These are phyloP conservation scores for Loxodonta africana DNA, from an alignment of 2,113 vertebrate species.

Conservation along the genomic window DNA sequence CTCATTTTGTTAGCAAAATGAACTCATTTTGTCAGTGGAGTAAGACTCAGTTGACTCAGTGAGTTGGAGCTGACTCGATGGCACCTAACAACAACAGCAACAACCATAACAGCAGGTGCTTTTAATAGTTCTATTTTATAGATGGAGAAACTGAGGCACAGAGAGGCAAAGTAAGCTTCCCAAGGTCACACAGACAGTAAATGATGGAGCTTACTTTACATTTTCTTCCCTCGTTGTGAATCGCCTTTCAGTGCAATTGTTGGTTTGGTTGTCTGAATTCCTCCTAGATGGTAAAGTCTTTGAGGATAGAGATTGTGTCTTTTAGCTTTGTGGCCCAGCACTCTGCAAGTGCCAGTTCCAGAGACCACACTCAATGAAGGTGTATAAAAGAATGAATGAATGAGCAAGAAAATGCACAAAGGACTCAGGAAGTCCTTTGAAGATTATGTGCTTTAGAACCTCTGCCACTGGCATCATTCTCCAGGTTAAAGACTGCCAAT, in stretches of 20 bases:
- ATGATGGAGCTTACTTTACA: no score
- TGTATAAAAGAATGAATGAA: background rate
- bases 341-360: no score
- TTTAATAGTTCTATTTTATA: no score
- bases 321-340: background rate
- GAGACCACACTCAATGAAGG: background rate
- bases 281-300: background rate
- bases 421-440: background rate
- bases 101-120: no score
- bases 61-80: no score
- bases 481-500: rapidly evolving
- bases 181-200: background rate
- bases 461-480: background rate
- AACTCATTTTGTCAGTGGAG: no score
- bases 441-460: background rate
- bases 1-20: no score
- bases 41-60: no score
- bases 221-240: background rate
- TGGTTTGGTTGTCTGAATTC: background rate
- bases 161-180: background rate
- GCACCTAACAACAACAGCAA: no score
- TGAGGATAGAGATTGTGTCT: background rate
- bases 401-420: no score
- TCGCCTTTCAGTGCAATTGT: no score
- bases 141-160: no score